phyloP scores from a whole-genome alignment of 2,797 vertebrate species.

The Microctenopoma steveboyesi region DNA sequence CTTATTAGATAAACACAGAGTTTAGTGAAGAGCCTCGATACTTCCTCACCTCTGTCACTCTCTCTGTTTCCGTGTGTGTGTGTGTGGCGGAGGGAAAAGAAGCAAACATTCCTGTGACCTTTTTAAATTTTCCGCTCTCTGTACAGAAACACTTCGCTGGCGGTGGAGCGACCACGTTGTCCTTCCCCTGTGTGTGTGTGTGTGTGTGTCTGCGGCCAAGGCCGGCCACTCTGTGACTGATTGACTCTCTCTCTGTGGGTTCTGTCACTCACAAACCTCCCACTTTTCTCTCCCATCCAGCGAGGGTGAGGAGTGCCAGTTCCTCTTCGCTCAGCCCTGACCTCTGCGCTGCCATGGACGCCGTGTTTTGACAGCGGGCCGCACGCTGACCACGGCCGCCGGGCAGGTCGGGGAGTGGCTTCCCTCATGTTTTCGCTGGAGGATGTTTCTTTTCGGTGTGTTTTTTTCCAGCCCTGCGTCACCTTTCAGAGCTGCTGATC shows the following conservation, averaged over 20 bases:
- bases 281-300: conserved; percentile 51
- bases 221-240: conserved; percentile 45
- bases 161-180: conserved; percentile 15
- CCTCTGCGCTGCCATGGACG: conserved; percentile 52
- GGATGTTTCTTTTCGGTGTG: conserved; percentile 25
- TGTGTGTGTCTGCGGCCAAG: conserved; percentile 42
- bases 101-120: conserved; percentile 48
- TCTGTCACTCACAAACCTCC: conserved; percentile 62
- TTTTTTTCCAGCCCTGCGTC: too few relatives aligned
- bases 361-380: conserved; percentile 70
- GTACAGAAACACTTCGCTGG: conserved; percentile 43
- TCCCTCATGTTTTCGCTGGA: conserved; percentile 54
- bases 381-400: conserved; percentile 54
- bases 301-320: conserved; percentile 68
- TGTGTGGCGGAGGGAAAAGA: conserved; percentile 16
- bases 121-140: conserved; percentile 56
- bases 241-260: conserved; percentile 55
- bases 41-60: not conserved
- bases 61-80: conserved; percentile 22
- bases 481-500: too few relatives aligned
- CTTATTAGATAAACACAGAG: too few relatives aligned
- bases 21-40: not conserved
- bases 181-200: conserved; percentile 30
- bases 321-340: conserved; percentile 72
- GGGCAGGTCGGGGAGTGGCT: conserved; percentile 46